A percentile compares a stretch with the other conserved stretches of the same genome.
Evolutionary conservation across 2,888 invertebrate species (phyloP).

Genomic region (Melipona beecheii): DNA sequence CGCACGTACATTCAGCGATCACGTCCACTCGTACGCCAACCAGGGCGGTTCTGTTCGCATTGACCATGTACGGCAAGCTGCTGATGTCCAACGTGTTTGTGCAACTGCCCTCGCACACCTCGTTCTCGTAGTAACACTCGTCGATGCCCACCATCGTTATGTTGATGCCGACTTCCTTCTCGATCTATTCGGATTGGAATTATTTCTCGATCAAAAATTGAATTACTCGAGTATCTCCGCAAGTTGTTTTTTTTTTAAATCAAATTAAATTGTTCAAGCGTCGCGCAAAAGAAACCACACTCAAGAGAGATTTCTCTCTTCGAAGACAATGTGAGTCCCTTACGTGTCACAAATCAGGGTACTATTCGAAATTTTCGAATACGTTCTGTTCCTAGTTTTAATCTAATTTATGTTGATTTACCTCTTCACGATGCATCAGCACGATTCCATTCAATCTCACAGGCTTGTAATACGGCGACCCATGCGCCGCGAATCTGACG

Average conservation of each 20-base stretch:
- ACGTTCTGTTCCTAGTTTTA: too few relatives aligned
- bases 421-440: slow-evolving; percentile 95
- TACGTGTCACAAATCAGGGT: too few relatives aligned
- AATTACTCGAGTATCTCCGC: too few relatives aligned
- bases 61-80: slow-evolving; percentile 96
- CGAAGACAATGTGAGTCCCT: too few relatives aligned
- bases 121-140: slow-evolving; percentile 97
- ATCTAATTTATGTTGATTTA: slow-evolving; percentile 70
- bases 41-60: slow-evolving; percentile 97
- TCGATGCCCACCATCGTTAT: slow-evolving; percentile 99
- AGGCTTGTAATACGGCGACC: slow-evolving; percentile 97
- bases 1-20: slow-evolving; percentile 96
- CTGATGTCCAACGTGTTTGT: slow-evolving; percentile 96
- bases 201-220: neutral
- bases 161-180: slow-evolving; percentile 96
- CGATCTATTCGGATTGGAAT: slow-evolving; percentile 86
- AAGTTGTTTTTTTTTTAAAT: too few relatives aligned
- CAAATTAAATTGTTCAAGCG: neutral
- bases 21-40: slow-evolving; percentile 98
- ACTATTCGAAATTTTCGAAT: too few relatives aligned
- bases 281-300: neutral
- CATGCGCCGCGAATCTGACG: slow-evolving; percentile 96
- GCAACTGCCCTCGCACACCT: slow-evolving; percentile 98
- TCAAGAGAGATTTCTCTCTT: too few relatives aligned
- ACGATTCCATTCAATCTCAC: slow-evolving; percentile 97